Percentiles rank a stretch among this genome's conserved stretches.
Conservation (phyloP, 2,797 vertebrate genomes). For the Apogon hyalosoma region DNA sequence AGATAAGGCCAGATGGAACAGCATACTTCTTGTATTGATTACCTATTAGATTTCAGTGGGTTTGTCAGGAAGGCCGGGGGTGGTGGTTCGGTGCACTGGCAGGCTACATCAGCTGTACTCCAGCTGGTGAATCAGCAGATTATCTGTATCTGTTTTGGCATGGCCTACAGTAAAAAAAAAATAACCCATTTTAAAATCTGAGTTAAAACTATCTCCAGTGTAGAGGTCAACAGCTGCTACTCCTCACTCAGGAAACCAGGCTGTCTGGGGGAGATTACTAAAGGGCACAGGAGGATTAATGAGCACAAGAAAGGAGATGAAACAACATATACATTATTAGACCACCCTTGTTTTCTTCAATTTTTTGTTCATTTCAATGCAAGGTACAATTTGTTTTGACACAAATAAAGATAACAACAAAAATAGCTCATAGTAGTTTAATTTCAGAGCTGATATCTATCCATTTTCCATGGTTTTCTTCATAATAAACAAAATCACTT, state of each 20-base stretch:
- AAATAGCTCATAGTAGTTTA: too few relatives aligned
- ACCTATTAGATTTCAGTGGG: constrained; percentile 51
- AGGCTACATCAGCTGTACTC: constrained; percentile 52
- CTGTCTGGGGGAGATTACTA: constrained; percentile 66
- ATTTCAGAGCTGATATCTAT: too few relatives aligned
- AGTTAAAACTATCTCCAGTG: constrained; percentile 58
- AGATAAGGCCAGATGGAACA: constrained; percentile 50
- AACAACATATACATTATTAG: too few relatives aligned
- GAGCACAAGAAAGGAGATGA: constrained; percentile 34
- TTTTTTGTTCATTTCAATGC: too few relatives aligned
- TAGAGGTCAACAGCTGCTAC: constrained; percentile 74
- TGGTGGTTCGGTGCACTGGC: constrained; percentile 54
- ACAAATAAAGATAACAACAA: too few relatives aligned
- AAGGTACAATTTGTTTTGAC: too few relatives aligned
- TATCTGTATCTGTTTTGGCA: constrained; percentile 33
- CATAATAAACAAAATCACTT: too few relatives aligned
- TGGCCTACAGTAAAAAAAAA: constrained; percentile 43
- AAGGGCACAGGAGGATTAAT: constrained; percentile 71
- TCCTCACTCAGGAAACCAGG: constrained; percentile 57
- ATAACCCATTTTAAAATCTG: constrained; percentile 42
- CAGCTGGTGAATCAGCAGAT: constrained; percentile 71
- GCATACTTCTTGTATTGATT: constrained; percentile 70
- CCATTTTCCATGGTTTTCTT: too few relatives aligned
- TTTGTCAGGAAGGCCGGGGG: constrained; percentile 63
- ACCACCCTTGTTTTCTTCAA: too few relatives aligned